Evolutionary conservation across 1,140 invertebrate species (phyloP).

Genomic region (Saccostrea glomerata): DNA sequence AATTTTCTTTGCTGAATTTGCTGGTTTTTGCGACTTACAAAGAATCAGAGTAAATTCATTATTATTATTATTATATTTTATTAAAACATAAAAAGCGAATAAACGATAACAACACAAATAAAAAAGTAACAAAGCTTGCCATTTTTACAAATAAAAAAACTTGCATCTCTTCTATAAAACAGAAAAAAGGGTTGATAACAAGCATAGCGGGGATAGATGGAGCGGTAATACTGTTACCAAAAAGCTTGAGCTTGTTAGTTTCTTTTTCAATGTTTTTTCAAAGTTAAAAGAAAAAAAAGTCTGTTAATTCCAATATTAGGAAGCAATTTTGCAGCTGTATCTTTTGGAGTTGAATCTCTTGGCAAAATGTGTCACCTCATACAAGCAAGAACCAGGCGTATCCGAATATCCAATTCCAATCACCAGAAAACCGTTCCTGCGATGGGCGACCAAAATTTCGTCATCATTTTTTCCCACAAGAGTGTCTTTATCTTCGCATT

Average conservation of each 20-base stretch:
- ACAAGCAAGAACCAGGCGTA: conserved; percentile 54
- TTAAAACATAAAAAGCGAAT: neutral
- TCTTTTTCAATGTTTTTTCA: no score
- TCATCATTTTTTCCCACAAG: conserved; percentile 49
- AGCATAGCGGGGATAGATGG: neutral
- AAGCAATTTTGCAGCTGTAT: conserved; percentile 10
- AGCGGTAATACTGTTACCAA: neutral
- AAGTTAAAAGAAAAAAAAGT: no score
- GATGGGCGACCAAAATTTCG: conserved; percentile 50
- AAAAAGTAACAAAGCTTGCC: neutral
- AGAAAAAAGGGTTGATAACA: neutral
- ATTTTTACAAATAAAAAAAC: neutral
- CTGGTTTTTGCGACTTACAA: no score
- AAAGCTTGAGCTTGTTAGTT: no score
- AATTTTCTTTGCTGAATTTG: no score
- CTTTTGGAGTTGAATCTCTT: conserved; percentile 25
- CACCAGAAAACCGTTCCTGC: conserved; percentile 43
- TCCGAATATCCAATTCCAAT: conserved; percentile 47
- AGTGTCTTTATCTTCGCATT: conserved; percentile 51
- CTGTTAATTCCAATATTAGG: neutral
- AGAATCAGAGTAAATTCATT: no score
- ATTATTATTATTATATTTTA: neutral
- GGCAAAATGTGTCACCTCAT: conserved; percentile 55
- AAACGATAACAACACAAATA: neutral
- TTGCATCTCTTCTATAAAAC: neutral